Base-by-base conservation (phyloP, 2,113 vertebrate genomes). In the Coptodon bakossiorum region DNA sequence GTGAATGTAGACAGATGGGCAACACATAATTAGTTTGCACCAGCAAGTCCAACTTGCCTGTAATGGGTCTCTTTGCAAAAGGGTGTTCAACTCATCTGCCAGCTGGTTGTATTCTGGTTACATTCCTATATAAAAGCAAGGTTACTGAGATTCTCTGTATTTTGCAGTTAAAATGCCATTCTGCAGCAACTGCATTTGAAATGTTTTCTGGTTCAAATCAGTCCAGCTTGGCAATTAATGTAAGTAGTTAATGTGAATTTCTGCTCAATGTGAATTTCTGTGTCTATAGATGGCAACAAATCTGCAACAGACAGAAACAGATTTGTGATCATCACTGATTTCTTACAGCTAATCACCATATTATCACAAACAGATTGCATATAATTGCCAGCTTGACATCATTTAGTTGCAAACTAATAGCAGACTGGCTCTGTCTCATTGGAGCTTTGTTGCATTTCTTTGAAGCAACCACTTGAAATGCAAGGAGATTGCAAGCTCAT, bases 1-100 rank as follows among this genome's bases (percentile, higher is more conserved):
- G 13, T 73, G 40, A 73, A 45, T 73, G 68, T 27, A 45, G 68
- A 73, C 68, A 73, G 22, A 73, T 27, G 22, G 40, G 13, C 22
- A 0, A 27, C 13, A 5, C 13, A 9, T 10, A 53, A 19, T 53
- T 9, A 22, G 19, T 53, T n/a, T 53, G 52, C 52, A 53, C 19
- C 19, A 53, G 5, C n/a, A 3, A 22, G 19, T 22, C 19, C 19
- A n/a, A 19, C 48, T 50, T 50, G 17, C 4, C 14, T n/a, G 50
- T 52, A 19, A 52, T 10, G 5, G 19, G 50, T n/a, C 19, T 53
- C 4, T 53, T 53, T 53, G 50, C 50, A n/a, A n/a, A 19, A 8
- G 19, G 9, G n/a, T 9, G 10, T 7, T 22, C 5, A 54, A 22
- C 52, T 54, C 17, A 52, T 8, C 52, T 6, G 3, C 52, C 8